These are phyloP conservation scores for Periparus ater DNA, from an alignment of 2,797 vertebrate species.

Conservation along the genomic window DNA sequence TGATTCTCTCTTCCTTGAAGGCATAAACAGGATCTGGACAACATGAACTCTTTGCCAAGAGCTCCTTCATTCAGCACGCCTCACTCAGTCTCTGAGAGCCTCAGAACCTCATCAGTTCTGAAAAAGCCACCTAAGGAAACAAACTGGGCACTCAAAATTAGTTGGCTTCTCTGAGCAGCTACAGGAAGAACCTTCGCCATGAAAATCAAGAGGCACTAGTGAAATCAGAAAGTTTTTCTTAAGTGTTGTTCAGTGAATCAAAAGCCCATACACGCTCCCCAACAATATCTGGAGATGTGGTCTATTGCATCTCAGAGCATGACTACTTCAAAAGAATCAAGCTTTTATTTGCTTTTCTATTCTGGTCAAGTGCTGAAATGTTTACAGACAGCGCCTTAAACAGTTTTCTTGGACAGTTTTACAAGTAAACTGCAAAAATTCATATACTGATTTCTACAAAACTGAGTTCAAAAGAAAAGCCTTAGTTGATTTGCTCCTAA, in stretches of 20 bases:
- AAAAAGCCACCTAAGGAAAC: slow-evolving; percentile 10
- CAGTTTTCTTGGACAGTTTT: background rate
- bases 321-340: background rate
- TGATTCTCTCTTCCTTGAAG: background rate
- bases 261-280: background rate
- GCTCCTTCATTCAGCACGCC: background rate
- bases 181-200: background rate
- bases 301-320: background rate
- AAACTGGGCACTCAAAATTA: background rate
- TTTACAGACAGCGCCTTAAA: background rate
- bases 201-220: slow-evolving; percentile 25
- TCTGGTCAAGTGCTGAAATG: background rate
- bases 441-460: background rate
- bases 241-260: background rate
- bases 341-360: slow-evolving; percentile 13
- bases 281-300: background rate
- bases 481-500: background rate
- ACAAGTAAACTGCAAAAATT: background rate
- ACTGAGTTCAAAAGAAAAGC: background rate
- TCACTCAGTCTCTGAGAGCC: background rate
- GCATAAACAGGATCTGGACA: background rate
- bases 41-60: background rate
- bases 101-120: background rate
- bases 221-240: background rate
- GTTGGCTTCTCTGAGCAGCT: background rate